Conservation (phyloP, 92 coral and sea anemone species). For the Diadumene lineata region DNA sequence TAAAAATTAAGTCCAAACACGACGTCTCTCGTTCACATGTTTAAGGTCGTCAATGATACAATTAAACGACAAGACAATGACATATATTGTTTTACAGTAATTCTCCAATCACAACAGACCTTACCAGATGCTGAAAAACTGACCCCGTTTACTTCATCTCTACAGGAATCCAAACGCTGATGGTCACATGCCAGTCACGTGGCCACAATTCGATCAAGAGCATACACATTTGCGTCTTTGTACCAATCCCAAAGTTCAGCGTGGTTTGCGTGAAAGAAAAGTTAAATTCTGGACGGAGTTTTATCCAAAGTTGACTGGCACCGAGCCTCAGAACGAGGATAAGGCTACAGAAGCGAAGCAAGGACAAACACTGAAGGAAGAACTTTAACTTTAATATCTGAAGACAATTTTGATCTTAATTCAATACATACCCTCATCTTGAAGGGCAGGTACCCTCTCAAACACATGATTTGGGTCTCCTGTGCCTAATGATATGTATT, state of each 20-base stretch:
- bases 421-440: too few relatives aligned
- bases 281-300: slow-evolving; percentile 27
- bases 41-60: too few relatives aligned
- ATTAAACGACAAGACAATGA: too few relatives aligned
- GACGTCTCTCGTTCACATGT: too few relatives aligned
- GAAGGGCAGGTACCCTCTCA: too few relatives aligned
- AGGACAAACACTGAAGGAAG: not conserved
- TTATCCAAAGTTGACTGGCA: slow-evolving; percentile 4
- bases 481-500: too few relatives aligned
- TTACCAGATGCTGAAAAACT: too few relatives aligned
- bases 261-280: slow-evolving; percentile 2
- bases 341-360: not conserved
- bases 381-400: not conserved
- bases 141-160: too few relatives aligned
- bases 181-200: slow-evolving; percentile 21
- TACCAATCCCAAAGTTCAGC: slow-evolving; percentile 17
- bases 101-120: not conserved
- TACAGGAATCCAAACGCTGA: slow-evolving; percentile 28
- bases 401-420: not conserved
- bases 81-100: too few relatives aligned
- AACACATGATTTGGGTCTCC: too few relatives aligned
- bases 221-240: slow-evolving; percentile 17
- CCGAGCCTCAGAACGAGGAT: not conserved
- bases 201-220: slow-evolving; percentile 23
- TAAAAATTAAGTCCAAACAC: too few relatives aligned